phyloP scores from a whole-genome alignment of 1,140 invertebrate species.

The Cydia fagiglandana region DNA sequence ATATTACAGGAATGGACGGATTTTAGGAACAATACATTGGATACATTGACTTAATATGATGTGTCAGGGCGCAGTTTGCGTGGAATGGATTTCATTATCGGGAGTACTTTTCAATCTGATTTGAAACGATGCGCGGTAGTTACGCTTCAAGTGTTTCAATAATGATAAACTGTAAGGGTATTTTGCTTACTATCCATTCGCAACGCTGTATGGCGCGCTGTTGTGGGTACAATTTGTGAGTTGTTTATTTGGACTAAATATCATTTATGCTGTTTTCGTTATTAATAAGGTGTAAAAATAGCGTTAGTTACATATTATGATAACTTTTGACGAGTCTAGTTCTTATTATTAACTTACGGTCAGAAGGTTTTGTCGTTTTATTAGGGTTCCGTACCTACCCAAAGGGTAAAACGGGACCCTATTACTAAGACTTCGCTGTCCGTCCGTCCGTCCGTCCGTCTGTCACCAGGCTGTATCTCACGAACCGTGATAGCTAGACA shows the following conservation, averaged over 20 bases:
- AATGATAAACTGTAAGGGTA: neutral
- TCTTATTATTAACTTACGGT: too few relatives aligned
- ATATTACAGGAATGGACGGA: neutral
- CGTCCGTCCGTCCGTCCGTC: too few relatives aligned
- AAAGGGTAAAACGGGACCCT: too few relatives aligned
- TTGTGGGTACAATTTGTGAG: neutral
- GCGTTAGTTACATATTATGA: too few relatives aligned
- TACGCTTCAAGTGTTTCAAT: neutral
- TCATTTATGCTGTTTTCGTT: too few relatives aligned
- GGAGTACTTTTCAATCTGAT: neutral
- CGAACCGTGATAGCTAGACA: too few relatives aligned
- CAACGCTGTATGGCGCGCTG: neutral
- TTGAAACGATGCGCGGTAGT: neutral
- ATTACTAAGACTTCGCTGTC: too few relatives aligned
- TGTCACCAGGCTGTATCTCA: too few relatives aligned
- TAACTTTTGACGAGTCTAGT: too few relatives aligned
- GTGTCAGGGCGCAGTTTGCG: conserved; percentile 11
- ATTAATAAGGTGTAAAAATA: too few relatives aligned
- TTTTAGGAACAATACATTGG: neutral
- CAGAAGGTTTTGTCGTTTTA: too few relatives aligned
- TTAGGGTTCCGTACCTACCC: too few relatives aligned
- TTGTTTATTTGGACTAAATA: neutral
- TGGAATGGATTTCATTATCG: neutral
- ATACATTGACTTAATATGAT: conserved; percentile 14
- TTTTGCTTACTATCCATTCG: neutral